A percentile compares a stretch with the other conserved stretches of the same genome.
Conservation (phyloP, 1,140 invertebrate species). For the Brachionus manjavacas region DNA sequence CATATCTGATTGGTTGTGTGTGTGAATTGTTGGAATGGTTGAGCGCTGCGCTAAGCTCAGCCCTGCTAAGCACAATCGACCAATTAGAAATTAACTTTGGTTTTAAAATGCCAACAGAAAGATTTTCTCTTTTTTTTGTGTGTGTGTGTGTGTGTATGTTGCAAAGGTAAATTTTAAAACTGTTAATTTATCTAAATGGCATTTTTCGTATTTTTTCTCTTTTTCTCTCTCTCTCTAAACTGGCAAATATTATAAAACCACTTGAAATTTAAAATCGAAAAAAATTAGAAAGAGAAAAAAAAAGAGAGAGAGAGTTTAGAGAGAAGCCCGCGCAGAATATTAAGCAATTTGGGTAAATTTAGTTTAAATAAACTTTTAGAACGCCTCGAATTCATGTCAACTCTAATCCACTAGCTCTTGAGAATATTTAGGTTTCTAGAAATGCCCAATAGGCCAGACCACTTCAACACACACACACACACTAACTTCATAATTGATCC, state of each 20-base stretch:
- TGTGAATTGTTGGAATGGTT: background rate
- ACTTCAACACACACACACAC: background rate
- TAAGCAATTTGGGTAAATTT: constrained; percentile 17
- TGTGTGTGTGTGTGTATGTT: background rate
- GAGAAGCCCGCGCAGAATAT: constrained; percentile 5
- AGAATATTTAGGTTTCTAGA: background rate
- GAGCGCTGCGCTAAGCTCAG: background rate
- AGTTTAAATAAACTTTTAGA: constrained; percentile 33
- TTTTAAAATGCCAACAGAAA: background rate
- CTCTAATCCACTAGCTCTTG: constrained; percentile 12
- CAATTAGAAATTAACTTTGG: background rate
- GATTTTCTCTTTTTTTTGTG: background rate
- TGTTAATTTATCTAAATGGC: constrained; percentile 32
- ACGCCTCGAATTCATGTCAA: constrained; percentile 29
- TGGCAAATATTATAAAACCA: constrained; percentile 36
- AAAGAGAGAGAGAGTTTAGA: background rate
- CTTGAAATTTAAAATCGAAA: constrained; percentile 28
- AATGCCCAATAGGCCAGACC: background rate
- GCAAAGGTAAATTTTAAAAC: constrained; percentile 35
- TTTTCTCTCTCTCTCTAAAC: background rate
- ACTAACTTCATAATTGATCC: background rate
- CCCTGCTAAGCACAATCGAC: background rate
- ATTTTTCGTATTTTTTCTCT: background rate
- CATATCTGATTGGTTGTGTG: background rate
- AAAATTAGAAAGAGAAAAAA: background rate